Evolutionary conservation across 1,140 invertebrate species (phyloP).

Genomic region (Contarinia nasturtii): DNA sequence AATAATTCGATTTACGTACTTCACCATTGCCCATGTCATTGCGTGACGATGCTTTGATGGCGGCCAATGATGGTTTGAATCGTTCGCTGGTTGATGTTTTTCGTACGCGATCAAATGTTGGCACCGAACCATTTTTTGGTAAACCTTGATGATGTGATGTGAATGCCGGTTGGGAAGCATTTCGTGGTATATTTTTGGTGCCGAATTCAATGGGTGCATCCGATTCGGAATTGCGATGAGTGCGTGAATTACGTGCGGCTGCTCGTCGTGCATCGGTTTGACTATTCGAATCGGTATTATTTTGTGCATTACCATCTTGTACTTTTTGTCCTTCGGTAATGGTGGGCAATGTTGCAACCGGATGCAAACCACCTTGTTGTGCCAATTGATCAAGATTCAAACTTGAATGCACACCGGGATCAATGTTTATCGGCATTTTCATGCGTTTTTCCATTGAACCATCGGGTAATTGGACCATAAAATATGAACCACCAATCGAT

Average conservation of each 20-base stretch:
- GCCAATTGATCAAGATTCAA: conserved; percentile 67
- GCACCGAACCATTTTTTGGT: conserved; percentile 73
- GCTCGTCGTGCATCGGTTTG: conserved; percentile 12
- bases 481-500: conserved; percentile 72
- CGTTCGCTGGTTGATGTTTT: conserved; percentile 60
- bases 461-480: conserved; percentile 75
- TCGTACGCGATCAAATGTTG: conserved; percentile 64
- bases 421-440: conserved; percentile 71
- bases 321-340: conserved; percentile 73
- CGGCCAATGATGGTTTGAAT: conserved; percentile 56
- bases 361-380: conserved; percentile 32
- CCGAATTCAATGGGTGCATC: conserved; percentile 9
- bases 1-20: conserved; percentile 17
- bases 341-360: conserved; percentile 65
- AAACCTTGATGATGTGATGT: conserved; percentile 54
- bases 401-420: conserved; percentile 85
- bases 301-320: conserved; percentile 41
- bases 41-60: conserved; percentile 48
- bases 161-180: conserved; percentile 68
- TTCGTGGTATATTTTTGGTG: conserved; percentile 43
- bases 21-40: conserved; percentile 35
- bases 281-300: conserved; percentile 25
- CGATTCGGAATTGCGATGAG: conserved; percentile 18
- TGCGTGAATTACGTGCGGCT: conserved; percentile 8
- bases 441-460: conserved; percentile 72